Conservation (phyloP, 2,888 invertebrate species). For the Melanotus villosus region DNA sequence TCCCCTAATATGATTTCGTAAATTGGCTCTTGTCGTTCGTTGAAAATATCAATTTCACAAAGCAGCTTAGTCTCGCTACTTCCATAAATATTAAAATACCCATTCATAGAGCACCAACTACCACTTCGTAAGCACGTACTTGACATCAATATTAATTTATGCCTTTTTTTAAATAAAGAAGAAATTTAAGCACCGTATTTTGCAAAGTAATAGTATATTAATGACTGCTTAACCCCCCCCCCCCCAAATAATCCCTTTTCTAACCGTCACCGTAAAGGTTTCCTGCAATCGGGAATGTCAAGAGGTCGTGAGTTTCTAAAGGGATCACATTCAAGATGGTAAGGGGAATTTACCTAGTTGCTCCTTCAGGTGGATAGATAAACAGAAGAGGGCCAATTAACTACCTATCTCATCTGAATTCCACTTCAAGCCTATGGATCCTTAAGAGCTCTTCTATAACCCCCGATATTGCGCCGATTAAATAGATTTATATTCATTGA, state of each 20-base stretch:
- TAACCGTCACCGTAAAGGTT: slow-evolving; percentile 23
- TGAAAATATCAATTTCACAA: slow-evolving; percentile 39
- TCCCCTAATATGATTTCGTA: slow-evolving; percentile 26
- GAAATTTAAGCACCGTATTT: background rate
- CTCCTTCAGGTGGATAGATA: slow-evolving; percentile 44
- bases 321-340: slow-evolving; percentile 35
- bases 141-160: slow-evolving; percentile 15
- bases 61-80: slow-evolving; percentile 32
- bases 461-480: slow-evolving; percentile 26
- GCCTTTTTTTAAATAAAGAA: background rate
- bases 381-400: slow-evolving; percentile 44
- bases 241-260: slow-evolving; percentile 20
- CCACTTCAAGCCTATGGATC: slow-evolving; percentile 28
- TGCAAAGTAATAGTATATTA: slow-evolving; percentile 5
- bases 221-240: slow-evolving; percentile 8
- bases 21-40: slow-evolving; percentile 35
- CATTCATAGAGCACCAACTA: slow-evolving; percentile 20
- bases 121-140: background rate
- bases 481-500: slow-evolving; percentile 34
- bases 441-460: slow-evolving; percentile 14
- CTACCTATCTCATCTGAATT: slow-evolving; percentile 40
- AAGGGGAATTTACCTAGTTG: slow-evolving; percentile 31
- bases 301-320: slow-evolving; percentile 37
- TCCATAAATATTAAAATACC: slow-evolving; percentile 38
- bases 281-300: slow-evolving; percentile 27